Evolutionary conservation across 1,140 invertebrate genomes (phyloP).

Genomic region (Drosophila mojavensis): DNA sequence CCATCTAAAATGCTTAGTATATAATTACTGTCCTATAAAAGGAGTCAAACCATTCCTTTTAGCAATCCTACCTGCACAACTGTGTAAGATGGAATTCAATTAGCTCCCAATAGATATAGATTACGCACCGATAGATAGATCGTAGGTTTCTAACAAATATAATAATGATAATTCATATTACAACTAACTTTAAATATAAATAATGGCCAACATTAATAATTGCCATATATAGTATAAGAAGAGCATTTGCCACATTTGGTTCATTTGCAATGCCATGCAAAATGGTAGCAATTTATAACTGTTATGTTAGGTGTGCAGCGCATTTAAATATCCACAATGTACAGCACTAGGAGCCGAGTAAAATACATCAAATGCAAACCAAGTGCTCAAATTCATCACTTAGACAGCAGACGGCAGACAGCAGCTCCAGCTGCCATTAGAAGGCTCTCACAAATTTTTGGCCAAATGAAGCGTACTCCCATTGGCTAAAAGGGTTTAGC

Average conservation of each 20-base stretch:
- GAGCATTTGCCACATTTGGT: slow-evolving; percentile 2
- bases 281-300: neutral
- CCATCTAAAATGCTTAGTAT: too few species aligned
- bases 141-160: too few species aligned
- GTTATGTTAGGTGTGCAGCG: neutral
- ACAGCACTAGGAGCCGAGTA: slow-evolving; percentile 4
- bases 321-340: slow-evolving; percentile 4
- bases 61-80: too few species aligned
- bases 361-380: slow-evolving; percentile 34
- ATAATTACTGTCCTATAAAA: too few species aligned
- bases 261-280: neutral
- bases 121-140: too few species aligned
- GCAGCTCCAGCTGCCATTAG: slow-evolving; percentile 22
- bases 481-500: slow-evolving; percentile 31
- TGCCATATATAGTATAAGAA: neutral
- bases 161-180: too few species aligned
- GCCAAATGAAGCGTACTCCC: slow-evolving; percentile 68
- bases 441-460: slow-evolving; percentile 46
- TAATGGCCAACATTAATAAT: neutral
- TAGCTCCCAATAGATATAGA: too few species aligned
- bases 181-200: too few species aligned
- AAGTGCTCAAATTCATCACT: slow-evolving; percentile 73
- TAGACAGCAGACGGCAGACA: slow-evolving; percentile 42
- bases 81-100: too few species aligned
- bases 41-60: too few species aligned